phyloP scores from a whole-genome alignment of 64 coral and sea anemone genomes.

The Cladopsammia gracilis region DNA sequence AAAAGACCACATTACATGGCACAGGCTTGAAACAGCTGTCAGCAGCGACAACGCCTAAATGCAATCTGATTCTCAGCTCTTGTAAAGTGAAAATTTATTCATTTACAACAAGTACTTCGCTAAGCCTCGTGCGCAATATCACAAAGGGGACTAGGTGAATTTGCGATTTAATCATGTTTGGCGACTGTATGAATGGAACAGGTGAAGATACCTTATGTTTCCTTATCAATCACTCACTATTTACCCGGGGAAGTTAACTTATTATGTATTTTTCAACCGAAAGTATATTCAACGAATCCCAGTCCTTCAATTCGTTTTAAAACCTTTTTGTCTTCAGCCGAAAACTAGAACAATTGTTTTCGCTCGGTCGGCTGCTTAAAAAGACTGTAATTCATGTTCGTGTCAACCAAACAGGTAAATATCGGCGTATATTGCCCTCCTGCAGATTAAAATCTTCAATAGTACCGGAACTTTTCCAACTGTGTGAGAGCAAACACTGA shows the following conservation, averaged over 20 bases:
- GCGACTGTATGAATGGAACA: slow-evolving; percentile 19
- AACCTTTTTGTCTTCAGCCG: neutral
- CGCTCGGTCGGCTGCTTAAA: neutral
- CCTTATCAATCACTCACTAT: slow-evolving; percentile 46
- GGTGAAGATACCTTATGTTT: slow-evolving; percentile 35
- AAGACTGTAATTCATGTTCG: neutral
- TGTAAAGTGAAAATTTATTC: slow-evolving; percentile 1
- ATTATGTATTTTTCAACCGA: slow-evolving; percentile 27
- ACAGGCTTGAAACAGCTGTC: neutral
- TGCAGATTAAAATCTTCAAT: slow-evolving; percentile 35
- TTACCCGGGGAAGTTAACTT: slow-evolving; percentile 41
- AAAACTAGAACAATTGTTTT: neutral
- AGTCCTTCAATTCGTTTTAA: neutral
- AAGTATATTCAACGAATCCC: slow-evolving; percentile 8
- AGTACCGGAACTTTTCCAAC: slow-evolving; percentile 20
- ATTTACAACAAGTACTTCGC: neutral
- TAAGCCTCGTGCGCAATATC: slow-evolving; percentile 12
- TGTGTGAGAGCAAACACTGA: slow-evolving; percentile 26
- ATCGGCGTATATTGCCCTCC: slow-evolving; percentile 30
- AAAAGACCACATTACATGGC: no score
- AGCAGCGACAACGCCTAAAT: neutral
- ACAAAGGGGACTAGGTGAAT: neutral
- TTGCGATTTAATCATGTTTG: slow-evolving; percentile 6
- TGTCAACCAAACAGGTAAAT: slow-evolving; percentile 28
- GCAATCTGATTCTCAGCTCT: slow-evolving; percentile 7